phyloP scores from a whole-genome alignment of 2,113 vertebrate genomes.

The Vulpes vulpes region DNA sequence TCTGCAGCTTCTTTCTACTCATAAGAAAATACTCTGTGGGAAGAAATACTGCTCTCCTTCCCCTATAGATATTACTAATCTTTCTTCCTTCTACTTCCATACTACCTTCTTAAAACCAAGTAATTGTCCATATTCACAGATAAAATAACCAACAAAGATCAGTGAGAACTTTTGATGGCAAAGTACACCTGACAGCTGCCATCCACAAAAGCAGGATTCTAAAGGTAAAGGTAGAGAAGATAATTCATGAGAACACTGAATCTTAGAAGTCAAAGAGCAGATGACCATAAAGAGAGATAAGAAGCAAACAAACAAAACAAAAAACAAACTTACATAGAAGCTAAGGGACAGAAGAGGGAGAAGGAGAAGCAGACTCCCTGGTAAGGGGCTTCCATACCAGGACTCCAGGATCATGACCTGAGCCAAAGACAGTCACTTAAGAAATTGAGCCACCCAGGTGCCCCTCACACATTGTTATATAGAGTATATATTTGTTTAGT shows the following conservation, averaged over 20 bases:
- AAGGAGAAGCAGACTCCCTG: no score
- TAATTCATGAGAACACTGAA: neutral
- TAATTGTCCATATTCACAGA: neutral
- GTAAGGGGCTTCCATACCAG: no score
- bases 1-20: neutral
- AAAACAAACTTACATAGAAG: no score
- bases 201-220: neutral
- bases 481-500: neutral
- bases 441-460: no score
- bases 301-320: neutral
- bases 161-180: neutral
- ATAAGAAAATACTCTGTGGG: neutral
- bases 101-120: neutral
- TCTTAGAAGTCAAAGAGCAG: neutral
- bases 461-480: neutral
- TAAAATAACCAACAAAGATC: neutral
- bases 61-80: no score
- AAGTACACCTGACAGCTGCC: neutral
- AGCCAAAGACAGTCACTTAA: no score
- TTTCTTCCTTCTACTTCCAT: neutral
- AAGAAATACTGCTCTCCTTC: no score
- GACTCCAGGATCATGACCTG: no score
- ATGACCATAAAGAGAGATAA: neutral
- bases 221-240: neutral
- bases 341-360: no score